A percentile compares a stretch with the other conserved stretches of the same genome.
Conservation (phyloP, 2,888 invertebrate species). For the Alentia gelatinosa region DNA sequence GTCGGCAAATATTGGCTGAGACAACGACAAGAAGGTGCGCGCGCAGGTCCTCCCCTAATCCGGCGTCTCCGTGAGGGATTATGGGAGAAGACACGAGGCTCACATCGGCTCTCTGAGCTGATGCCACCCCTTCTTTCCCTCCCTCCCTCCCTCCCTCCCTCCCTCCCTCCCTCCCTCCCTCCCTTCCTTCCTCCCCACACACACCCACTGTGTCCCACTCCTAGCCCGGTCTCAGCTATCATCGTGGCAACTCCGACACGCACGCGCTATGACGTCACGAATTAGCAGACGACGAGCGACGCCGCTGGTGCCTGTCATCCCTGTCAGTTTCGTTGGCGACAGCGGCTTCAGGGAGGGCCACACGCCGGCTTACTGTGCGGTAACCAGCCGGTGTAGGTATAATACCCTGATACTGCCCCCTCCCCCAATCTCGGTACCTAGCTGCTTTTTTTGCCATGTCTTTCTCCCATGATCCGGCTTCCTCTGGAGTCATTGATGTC, state of each 20-base stretch:
- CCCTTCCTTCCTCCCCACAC: background rate
- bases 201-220: background rate
- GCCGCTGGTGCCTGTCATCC: background rate
- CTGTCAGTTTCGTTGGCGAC: background rate
- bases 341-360: background rate
- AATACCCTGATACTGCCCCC: too few relatives aligned
- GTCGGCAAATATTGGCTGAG: constrained; percentile 45
- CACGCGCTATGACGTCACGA: constrained; percentile 7
- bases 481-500: too few relatives aligned
- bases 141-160: background rate
- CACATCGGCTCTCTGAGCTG: too few relatives aligned
- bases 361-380: background rate
- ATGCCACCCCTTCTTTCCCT: background rate
- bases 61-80: background rate
- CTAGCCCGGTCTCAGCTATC: background rate
- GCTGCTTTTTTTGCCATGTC: too few relatives aligned
- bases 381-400: background rate
- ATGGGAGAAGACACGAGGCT: background rate
- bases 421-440: too few relatives aligned
- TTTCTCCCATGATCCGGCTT: too few relatives aligned
- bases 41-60: background rate
- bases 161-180: background rate
- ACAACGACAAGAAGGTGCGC: constrained; percentile 7
- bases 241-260: background rate
- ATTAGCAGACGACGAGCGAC: background rate